Conservation (phyloP, 2,113 vertebrate genomes). For the Nycticorax nycticorax region DNA sequence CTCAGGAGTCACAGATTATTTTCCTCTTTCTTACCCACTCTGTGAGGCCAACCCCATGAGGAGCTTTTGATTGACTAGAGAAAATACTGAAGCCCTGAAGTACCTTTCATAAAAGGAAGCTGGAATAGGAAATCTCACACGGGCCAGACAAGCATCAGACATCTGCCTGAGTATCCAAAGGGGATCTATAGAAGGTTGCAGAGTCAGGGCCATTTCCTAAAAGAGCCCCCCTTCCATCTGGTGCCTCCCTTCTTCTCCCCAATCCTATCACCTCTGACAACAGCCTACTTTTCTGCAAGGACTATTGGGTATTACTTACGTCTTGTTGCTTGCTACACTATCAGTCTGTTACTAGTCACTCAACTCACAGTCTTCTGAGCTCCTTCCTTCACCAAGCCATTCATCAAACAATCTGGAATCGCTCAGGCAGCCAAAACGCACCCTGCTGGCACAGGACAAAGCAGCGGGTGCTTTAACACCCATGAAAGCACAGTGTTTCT, state of each 20-base stretch:
- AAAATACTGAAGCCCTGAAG: not conserved
- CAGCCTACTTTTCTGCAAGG: not conserved
- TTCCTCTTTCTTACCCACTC: not conserved
- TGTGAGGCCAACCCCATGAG: not conserved
- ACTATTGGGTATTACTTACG: not conserved
- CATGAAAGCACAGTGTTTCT: not conserved
- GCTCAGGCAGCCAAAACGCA: not conserved
- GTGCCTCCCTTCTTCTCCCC: not conserved
- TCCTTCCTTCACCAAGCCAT: not conserved
- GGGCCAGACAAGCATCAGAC: not conserved
- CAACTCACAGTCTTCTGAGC: not conserved
- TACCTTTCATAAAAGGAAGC: not conserved
- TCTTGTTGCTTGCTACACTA: not conserved
- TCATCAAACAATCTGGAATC: not conserved
- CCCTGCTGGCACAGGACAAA: not conserved
- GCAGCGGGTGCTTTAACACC: not conserved
- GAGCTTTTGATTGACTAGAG: not conserved
- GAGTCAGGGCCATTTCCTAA: not conserved
- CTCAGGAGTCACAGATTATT: not conserved
- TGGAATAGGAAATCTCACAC: not conserved
- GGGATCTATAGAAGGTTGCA: not conserved
- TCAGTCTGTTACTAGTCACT: not conserved
- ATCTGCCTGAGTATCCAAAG: not conserved
- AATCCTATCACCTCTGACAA: not conserved
- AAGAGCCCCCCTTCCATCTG: not conserved